These are phyloP conservation scores for Gymnoscelis rufifasciata DNA, from an alignment of 2,888 invertebrate genomes.

Conservation along the genomic window DNA sequence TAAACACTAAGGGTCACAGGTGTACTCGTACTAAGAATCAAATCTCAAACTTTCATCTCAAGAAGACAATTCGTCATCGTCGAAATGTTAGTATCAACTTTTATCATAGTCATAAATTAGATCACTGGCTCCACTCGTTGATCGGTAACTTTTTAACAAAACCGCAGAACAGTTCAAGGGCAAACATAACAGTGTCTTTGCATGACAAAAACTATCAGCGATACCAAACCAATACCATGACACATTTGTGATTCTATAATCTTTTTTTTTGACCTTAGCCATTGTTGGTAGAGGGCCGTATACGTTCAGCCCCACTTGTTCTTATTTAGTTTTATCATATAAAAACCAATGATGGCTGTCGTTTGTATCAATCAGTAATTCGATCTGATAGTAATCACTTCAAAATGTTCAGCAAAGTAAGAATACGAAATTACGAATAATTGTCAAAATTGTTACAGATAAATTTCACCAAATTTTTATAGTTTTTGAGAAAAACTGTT, in stretches of 20 bases:
- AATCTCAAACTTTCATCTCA: no score
- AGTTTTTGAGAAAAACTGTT: not conserved
- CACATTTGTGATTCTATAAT: slow-evolving; percentile 57
- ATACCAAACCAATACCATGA: slow-evolving; percentile 67
- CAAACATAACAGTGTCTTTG: slow-evolving; percentile 17
- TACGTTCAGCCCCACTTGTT: slow-evolving; percentile 61
- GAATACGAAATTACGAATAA: slow-evolving; percentile 19
- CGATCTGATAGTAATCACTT: slow-evolving; percentile 43
- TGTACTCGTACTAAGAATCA: no score
- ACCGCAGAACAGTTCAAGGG: not conserved
- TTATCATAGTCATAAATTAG: no score
- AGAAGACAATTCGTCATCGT: no score
- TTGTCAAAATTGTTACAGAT: not conserved
- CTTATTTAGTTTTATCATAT: slow-evolving; percentile 54
- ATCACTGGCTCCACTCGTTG: no score
- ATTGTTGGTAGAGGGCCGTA: slow-evolving; percentile 56
- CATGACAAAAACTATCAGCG: slow-evolving; percentile 44
- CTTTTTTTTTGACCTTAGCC: slow-evolving; percentile 57
- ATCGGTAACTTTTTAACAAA: not conserved
- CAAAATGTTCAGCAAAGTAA: slow-evolving; percentile 69
- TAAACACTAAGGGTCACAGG: no score
- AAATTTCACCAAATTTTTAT: not conserved
- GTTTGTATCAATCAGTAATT: slow-evolving; percentile 59
- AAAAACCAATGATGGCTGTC: slow-evolving; percentile 55
- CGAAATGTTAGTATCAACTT: no score